Evolutionary conservation across 2,113 vertebrate species (phyloP).

Genomic region (Ibidorhyncha struthersii): DNA sequence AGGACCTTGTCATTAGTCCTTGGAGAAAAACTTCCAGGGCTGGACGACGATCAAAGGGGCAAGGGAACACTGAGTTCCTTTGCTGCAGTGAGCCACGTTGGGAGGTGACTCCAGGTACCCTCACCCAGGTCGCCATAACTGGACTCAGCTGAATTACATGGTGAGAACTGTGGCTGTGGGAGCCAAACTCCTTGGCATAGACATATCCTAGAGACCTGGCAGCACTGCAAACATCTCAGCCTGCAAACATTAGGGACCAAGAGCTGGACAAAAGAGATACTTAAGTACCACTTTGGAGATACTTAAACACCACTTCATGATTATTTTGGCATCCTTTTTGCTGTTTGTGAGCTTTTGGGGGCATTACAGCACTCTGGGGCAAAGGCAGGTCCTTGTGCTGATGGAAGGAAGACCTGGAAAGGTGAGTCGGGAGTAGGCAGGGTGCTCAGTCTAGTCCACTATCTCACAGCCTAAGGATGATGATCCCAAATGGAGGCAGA

Average conservation of each 20-base stretch:
- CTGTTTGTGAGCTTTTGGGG: not conserved
- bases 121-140: not conserved
- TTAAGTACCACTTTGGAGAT: not conserved
- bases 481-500: not conserved
- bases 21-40: not conserved
- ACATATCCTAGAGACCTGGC: not conserved
- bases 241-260: not conserved
- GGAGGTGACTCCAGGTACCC: not conserved
- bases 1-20: not conserved
- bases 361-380: not conserved
- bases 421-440: not conserved
- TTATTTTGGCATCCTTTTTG: not conserved
- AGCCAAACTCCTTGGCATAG: not conserved
- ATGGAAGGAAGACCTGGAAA: not conserved
- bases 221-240: not conserved
- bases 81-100: fast-evolving
- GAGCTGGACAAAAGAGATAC: not conserved
- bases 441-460: not conserved
- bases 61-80: not conserved
- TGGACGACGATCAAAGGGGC: not conserved
- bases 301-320: not conserved
- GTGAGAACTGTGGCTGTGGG: not conserved
- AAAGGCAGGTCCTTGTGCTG: not conserved
- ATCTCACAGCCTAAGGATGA: not conserved
- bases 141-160: not conserved